Evolutionary conservation across 2,888 invertebrate genomes (phyloP), one percentile per base, ranked within the genome.

Genomic region (Tryphoninae sp.): DNA sequence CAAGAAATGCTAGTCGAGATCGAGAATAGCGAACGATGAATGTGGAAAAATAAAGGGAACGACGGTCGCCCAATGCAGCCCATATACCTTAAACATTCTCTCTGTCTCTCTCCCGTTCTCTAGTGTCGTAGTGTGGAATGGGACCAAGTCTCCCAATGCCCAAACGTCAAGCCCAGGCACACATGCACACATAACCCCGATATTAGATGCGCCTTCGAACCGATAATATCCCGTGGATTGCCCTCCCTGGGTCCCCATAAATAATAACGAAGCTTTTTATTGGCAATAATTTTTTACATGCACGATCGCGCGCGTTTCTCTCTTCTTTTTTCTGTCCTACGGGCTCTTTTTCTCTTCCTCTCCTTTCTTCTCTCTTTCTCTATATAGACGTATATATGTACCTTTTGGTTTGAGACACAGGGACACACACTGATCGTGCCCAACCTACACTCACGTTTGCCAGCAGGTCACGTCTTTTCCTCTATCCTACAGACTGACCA

Each of bases 221-320:
- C 45, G 82, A 81, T 84, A 83, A 84, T 82, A 79, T 80, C 85
- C 83, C 78, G 81, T 71, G 81, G 86, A 86, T 85, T 84, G 83
- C 67, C 53, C 80, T 69, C 58, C 65, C 79, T 67, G 78, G 33
- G 83, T 81, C 83, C 82, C 78, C 86, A 86, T 88, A 88, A 88
- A 88, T 88, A 88, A 88, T 87, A 86, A 88, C 80, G 83, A 77
- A 79, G 81, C 68, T 82, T 84, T 87, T 88, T 86, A 88, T 87
- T 86, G 86, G 86, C 85, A 86, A 86, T 88, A 86, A 88, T 88
- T 88, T 87, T 87, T 88, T 86, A 88, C 84, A 83, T 64, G 81
- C 64, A 78, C 72, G 86, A 86, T 86, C 82, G 82, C 51, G 13
- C 62, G 58, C 19, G 22, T 2, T 45, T 53, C 55, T 23, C 13